These are phyloP conservation scores for Daktulosphaira vitifoliae DNA, from an alignment of 1,140 invertebrate species.

Conservation along the genomic window DNA sequence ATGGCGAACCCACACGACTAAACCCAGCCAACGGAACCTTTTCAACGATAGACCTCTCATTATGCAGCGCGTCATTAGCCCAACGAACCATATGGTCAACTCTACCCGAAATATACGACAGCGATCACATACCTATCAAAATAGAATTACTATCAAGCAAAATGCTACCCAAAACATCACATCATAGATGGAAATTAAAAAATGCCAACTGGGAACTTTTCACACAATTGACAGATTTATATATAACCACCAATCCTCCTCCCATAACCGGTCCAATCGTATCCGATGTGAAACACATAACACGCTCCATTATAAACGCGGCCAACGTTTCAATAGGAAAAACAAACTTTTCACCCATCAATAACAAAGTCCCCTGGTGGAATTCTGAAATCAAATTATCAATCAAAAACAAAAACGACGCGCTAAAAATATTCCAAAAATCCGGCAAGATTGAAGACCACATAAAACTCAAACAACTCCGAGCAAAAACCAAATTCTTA, in stretches of 20 bases:
- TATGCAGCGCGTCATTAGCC: neutral
- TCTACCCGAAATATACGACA: neutral
- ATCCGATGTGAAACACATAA: neutral
- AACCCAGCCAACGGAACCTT: neutral
- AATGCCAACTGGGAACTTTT: neutral
- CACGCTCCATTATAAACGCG: neutral
- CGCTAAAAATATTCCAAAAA: slow-evolving; percentile 2
- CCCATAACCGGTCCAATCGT: too few relatives aligned
- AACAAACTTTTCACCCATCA: neutral
- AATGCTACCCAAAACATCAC: neutral
- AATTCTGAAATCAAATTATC: neutral
- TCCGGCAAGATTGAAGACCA: neutral
- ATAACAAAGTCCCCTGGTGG: neutral
- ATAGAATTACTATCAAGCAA: neutral
- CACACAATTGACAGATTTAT: neutral
- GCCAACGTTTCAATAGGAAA: neutral
- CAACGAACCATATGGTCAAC: neutral
- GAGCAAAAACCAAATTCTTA: slow-evolving; percentile 17
- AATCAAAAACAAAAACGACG: neutral
- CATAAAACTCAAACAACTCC: neutral
- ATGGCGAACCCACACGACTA: neutral
- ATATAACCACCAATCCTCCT: neutral
- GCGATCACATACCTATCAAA: slow-evolving; percentile 6
- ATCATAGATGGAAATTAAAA: neutral
- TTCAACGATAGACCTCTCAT: neutral